These are phyloP conservation scores for Crenuchus spilurus DNA, from an alignment of 2,797 vertebrate genomes.

Conservation along the genomic window DNA sequence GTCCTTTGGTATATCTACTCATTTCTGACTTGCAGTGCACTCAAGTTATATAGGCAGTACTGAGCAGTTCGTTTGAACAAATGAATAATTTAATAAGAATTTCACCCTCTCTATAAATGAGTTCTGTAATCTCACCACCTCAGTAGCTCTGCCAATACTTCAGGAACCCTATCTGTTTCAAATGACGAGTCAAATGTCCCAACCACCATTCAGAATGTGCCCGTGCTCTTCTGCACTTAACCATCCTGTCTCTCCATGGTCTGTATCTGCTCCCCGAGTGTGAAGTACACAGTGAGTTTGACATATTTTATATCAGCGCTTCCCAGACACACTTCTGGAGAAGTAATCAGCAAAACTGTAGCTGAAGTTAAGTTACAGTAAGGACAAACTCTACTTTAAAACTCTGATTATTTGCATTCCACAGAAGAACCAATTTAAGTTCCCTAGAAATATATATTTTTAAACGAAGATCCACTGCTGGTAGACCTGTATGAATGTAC, in stretches of 20 bases:
- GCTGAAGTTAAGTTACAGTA: not conserved
- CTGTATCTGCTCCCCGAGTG: not conserved
- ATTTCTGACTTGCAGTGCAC: too few species aligned
- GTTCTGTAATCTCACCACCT: not conserved
- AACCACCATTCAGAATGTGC: not conserved
- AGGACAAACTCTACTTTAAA: not conserved
- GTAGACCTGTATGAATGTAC: too few species aligned
- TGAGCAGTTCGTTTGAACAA: not conserved
- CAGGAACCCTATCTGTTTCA: not conserved
- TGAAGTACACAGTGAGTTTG: not conserved
- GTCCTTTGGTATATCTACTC: too few species aligned
- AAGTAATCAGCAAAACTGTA: not conserved
- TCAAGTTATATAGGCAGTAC: too few species aligned
- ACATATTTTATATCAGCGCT: not conserved
- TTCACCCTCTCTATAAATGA: not conserved
- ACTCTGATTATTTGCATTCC: too few species aligned
- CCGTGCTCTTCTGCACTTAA: constrained; percentile 2
- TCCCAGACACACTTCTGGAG: not conserved
- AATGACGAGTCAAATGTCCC: not conserved
- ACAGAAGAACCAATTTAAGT: not conserved
- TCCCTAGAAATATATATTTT: not conserved
- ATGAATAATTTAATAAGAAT: not conserved
- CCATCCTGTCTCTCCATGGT: not conserved
- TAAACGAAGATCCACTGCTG: too few species aligned
- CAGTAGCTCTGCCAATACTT: not conserved